A percentile compares a stretch with the other conserved stretches of the same genome.
Evolutionary conservation across 2,113 vertebrate species (phyloP).

Genomic region (Hystrix cristata): DNA sequence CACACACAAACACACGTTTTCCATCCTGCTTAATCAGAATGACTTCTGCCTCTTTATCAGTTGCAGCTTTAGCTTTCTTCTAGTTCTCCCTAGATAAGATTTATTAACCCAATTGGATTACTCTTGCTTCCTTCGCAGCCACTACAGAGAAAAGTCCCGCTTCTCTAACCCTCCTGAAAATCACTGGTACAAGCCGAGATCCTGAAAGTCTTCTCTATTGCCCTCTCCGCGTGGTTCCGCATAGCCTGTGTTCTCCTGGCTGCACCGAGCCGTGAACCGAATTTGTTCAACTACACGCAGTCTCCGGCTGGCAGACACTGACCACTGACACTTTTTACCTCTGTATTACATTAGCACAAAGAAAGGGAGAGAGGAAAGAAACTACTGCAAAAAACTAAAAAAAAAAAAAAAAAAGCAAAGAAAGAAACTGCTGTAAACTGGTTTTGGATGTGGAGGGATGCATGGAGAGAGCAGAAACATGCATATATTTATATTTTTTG

Average conservation of each 20-base stretch:
- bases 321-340: background rate
- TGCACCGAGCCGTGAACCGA: background rate
- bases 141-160: background rate
- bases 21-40: background rate
- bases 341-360: slow-evolving; percentile 14
- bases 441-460: background rate
- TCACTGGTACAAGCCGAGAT: background rate
- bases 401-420: too few relatives aligned
- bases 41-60: background rate
- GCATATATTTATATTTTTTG: background rate
- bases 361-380: background rate
- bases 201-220: background rate
- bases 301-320: background rate
- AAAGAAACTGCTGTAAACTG: background rate
- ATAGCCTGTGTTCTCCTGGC: background rate
- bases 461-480: background rate
- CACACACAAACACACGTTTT: background rate
- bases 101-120: background rate
- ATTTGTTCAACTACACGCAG: background rate
- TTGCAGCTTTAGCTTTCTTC: background rate
- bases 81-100: background rate
- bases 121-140: background rate
- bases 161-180: background rate
- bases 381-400: background rate
- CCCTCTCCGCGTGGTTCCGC: background rate